Conservation (phyloP, 1,140 invertebrate genomes). For the Aporrectodea caliginosa region DNA sequence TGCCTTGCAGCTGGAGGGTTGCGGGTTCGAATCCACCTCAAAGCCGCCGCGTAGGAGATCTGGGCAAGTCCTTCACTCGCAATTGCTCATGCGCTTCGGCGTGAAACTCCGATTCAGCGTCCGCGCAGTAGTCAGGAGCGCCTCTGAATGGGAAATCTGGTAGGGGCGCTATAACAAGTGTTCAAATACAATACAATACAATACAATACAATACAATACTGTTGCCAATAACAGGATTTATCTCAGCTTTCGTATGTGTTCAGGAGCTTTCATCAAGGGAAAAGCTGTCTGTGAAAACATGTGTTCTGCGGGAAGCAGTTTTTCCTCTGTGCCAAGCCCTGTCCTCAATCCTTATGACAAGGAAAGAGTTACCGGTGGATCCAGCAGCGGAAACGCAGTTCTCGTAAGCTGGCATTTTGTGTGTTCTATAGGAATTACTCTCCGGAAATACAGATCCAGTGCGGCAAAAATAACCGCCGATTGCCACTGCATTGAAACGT, state of each 20-base stretch:
- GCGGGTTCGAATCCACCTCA: too few relatives aligned
- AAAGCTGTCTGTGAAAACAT: not conserved
- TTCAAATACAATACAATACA: too few relatives aligned
- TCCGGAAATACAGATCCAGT: too few relatives aligned
- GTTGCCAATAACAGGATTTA: not conserved
- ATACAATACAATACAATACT: too few relatives aligned
- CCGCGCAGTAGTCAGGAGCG: not conserved
- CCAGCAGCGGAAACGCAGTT: conserved; percentile 37
- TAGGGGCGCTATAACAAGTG: too few relatives aligned
- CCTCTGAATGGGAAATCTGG: not conserved
- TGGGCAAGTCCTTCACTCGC: too few relatives aligned
- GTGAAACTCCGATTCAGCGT: not conserved
- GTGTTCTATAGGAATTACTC: too few relatives aligned
- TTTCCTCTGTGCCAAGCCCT: not conserved
- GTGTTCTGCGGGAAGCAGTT: not conserved
- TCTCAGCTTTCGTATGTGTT: not conserved
- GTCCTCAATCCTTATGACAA: conserved; percentile 36
- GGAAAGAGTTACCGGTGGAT: conserved; percentile 38
- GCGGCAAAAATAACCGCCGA: too few relatives aligned
- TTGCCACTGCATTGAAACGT: too few relatives aligned
- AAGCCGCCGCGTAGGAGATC: too few relatives aligned
- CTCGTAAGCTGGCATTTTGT: conserved; percentile 32
- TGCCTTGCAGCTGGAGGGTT: too few relatives aligned
- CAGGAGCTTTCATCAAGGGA: not conserved
- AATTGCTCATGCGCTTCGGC: too few relatives aligned